Percentiles rank a stretch among this genome's conserved stretches.
These are phyloP conservation scores for Zaprionus capensis DNA, from an alignment of 1,140 invertebrate genomes.

Conservation along the genomic window DNA sequence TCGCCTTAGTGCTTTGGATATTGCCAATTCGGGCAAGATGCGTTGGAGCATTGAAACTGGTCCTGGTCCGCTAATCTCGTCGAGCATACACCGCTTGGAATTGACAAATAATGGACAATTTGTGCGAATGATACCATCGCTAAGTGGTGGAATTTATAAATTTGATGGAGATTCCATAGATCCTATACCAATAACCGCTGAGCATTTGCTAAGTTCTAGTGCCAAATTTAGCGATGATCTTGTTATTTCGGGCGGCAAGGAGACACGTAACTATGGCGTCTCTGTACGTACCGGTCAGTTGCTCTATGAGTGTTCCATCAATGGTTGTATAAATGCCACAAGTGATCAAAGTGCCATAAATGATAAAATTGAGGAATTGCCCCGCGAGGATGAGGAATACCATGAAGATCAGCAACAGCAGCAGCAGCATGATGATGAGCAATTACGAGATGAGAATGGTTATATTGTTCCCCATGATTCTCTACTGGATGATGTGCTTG, in stretches of 20 bases:
- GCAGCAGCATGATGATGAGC: constrained; percentile 28
- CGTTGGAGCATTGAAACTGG: constrained; percentile 91
- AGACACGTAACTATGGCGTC: constrained; percentile 89
- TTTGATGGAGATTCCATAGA: constrained; percentile 95
- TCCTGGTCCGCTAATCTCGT: constrained; percentile 90
- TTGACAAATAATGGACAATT: constrained; percentile 93
- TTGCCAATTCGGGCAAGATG: constrained; percentile 87
- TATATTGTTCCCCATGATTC: constrained; percentile 81
- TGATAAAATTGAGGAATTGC: constrained; percentile 41
- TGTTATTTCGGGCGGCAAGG: constrained; percentile 92
- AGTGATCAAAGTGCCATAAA: constrained; percentile 67
- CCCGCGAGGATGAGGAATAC: constrained; percentile 20
- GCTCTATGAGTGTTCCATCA: constrained; percentile 91
- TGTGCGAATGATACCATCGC: constrained; percentile 94
- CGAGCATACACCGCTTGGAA: constrained; percentile 93
- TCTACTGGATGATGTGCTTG: constrained; percentile 88
- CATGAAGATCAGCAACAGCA: constrained; percentile 7
- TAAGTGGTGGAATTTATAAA: constrained; percentile 95
- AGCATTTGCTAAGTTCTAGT: constrained; percentile 92
- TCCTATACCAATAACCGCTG: constrained; percentile 93
- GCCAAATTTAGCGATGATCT: constrained; percentile 93
- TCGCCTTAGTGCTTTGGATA: constrained; percentile 90
- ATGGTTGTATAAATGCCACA: constrained; percentile 89
- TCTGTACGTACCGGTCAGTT: constrained; percentile 90
- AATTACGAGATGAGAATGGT: constrained; percentile 49